Evolutionary conservation across 2,888 invertebrate species (phyloP).

Genomic region (Metopia argyrocephala): DNA sequence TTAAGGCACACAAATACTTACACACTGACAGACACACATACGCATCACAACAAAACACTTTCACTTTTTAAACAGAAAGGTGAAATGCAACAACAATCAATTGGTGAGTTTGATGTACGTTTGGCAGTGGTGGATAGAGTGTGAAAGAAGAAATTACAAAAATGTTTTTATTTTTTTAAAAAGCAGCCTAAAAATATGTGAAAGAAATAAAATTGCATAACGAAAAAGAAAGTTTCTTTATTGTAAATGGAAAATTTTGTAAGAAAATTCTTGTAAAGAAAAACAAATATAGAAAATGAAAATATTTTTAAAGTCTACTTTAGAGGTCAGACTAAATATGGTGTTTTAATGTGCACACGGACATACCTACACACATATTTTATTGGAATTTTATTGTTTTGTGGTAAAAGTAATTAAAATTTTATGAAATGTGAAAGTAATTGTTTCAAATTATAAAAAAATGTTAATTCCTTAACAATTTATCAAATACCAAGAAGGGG

Average conservation of each 20-base stretch:
- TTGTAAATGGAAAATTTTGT: background rate
- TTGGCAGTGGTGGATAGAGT: background rate
- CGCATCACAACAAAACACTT: conserved; percentile 36
- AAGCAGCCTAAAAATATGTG: conserved; percentile 53
- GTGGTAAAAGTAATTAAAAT: background rate
- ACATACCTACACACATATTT: too few relatives aligned
- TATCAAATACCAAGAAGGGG: conserved; percentile 66
- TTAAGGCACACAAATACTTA: conserved; percentile 18
- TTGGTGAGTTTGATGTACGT: background rate
- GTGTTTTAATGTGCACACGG: background rate
- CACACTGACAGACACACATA: background rate
- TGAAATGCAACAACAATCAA: conserved; percentile 35
- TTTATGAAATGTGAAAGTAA: background rate
- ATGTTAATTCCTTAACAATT: conserved; percentile 74
- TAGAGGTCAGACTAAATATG: conserved; percentile 28
- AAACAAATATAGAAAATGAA: conserved; percentile 31
- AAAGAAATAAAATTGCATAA: conserved; percentile 47
- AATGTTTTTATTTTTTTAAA: conserved; percentile 7
- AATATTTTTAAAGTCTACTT: conserved; percentile 51
- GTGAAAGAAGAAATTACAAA: conserved; percentile 43
- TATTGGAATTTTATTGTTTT: background rate
- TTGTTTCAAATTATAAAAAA: background rate
- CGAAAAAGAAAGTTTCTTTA: conserved; percentile 47
- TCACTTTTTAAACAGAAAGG: conserved; percentile 47
- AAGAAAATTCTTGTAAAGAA: conserved; percentile 31